Evolutionary conservation across 2,888 invertebrate species (phyloP), one percentile per base, ranked within the genome.

Genomic region (Prenolepis imparis): DNA sequence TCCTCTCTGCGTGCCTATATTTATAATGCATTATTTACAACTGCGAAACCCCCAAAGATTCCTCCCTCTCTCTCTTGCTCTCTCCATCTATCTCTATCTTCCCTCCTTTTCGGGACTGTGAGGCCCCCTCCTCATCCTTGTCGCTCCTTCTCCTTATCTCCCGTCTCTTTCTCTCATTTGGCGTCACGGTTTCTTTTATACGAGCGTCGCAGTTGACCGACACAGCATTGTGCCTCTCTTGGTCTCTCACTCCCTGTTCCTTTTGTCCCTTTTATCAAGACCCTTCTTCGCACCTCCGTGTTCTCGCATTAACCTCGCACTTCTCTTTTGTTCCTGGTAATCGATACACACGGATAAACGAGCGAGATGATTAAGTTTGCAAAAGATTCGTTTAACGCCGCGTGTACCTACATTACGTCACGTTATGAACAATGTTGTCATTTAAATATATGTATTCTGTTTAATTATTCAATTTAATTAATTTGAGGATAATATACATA

Each of bases 21-120:
- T 94, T 93, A 93, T 93, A 94, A 94, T 94, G 93, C 92, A 92
- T 93, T 94, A 94, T 94, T 94, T 93, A 94, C 93, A 92, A 92
- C 92, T 92, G 92, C 91, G 90, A 90, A 89, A 82, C 87, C 91
- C 83, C 88, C 83, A 83, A 74, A 86, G 83, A 87, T 84, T 78
- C 81, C 39, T 74, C 74, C 68, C 85, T 80, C 63, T 88, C 84
- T 63, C 74, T 59, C 36, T 12, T 15, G 24, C 61, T 57, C 78
- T 84, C 32, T 75, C 67, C 77, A 73, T 72, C 74, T 78, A 55
- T 57, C 77, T 55, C 21, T 21, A n/a, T n/a, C n/a, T n/a, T n/a
- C n/a, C n/a, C n/a, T n/a, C n/a, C n/a, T n/a, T n/a, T n/a, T n/a
- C n/a, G n/a, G n/a, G n/a, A n/a, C n/a, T n/a, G n/a, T n/a, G n/a